These are phyloP conservation scores for Idris sp. DNA, from an alignment of 1,140 invertebrate species.

Conservation along the genomic window DNA sequence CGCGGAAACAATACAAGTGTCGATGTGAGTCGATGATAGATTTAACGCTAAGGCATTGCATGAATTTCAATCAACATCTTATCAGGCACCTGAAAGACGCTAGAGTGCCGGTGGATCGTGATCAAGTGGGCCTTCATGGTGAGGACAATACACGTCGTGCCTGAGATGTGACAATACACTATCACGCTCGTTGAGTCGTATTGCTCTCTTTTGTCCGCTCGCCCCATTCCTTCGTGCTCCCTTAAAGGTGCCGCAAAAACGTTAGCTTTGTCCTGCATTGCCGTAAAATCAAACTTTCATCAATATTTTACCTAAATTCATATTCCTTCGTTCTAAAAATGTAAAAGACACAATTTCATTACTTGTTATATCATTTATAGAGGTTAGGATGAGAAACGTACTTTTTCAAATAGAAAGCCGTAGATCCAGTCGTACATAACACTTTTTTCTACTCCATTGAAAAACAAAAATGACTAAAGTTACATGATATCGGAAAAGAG, in stretches of 20 bases:
- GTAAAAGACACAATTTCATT: no score
- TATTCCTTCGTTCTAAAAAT: not conserved
- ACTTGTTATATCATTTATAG: no score
- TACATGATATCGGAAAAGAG: conserved; percentile 17
- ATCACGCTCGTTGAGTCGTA: conserved; percentile 72
- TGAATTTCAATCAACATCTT: conserved; percentile 78
- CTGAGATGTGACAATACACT: conserved; percentile 75
- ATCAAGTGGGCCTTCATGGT: conserved; percentile 76
- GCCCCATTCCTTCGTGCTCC: conserved; percentile 63
- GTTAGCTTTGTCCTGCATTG: conserved; percentile 65
- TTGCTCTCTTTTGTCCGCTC: conserved; percentile 76
- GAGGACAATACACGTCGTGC: conserved; percentile 75
- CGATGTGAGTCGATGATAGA: conserved; percentile 64
- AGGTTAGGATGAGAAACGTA: no score
- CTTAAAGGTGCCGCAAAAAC: conserved; percentile 66
- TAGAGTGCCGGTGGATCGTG: conserved; percentile 69
- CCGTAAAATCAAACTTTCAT: conserved; percentile 42
- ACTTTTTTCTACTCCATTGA: no score
- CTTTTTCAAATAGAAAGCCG: no score
- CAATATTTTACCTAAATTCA: conserved; percentile 47
- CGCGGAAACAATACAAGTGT: conserved; percentile 65
- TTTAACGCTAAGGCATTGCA: conserved; percentile 66
- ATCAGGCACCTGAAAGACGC: conserved; percentile 68
- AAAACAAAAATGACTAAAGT: not conserved
- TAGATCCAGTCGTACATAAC: no score